Percentiles rank a stretch among this genome's conserved stretches.
phyloP scores from a whole-genome alignment of 2,797 vertebrate species.

The Sparidentex hasta region DNA sequence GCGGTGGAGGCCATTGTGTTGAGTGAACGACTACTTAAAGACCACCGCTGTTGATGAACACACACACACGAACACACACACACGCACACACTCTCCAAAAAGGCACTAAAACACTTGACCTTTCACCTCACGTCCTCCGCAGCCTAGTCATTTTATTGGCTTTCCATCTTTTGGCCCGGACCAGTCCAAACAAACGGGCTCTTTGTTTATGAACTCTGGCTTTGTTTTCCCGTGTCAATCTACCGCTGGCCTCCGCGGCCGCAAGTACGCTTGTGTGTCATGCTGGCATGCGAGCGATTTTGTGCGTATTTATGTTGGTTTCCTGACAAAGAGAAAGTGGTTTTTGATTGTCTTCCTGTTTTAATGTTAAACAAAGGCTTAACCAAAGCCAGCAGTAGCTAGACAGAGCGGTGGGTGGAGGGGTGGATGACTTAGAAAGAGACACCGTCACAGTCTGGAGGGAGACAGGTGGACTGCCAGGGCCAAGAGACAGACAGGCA shows the following conservation, averaged over 20 bases:
- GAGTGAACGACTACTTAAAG: conserved; percentile 66
- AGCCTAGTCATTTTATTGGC: conserved; percentile 75
- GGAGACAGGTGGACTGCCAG: conserved; percentile 63
- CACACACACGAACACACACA: conserved; percentile 14
- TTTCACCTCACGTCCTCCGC: conserved; percentile 70
- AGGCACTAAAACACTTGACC: conserved; percentile 80
- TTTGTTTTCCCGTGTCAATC: conserved; percentile 74
- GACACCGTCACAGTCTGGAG: conserved; percentile 34
- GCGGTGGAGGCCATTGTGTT: conserved; percentile 52
- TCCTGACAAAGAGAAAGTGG: conserved; percentile 71
- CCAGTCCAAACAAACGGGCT: conserved; percentile 75
- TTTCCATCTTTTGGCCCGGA: conserved; percentile 55
- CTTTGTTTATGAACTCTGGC: conserved; percentile 76
- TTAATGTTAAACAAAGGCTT: conserved; percentile 73
- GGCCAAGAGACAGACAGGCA: conserved; percentile 66
- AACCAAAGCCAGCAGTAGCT: conserved; percentile 60
- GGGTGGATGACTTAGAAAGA: conserved; percentile 30
- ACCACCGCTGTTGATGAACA: conserved; percentile 65
- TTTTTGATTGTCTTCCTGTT: conserved; percentile 76
- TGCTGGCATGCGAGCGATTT: conserved; percentile 39
- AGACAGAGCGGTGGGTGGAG: not conserved
- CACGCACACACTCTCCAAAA: conserved; percentile 51
- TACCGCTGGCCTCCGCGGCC: conserved; percentile 31
- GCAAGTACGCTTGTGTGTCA: conserved; percentile 23
- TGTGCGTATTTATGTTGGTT: conserved; percentile 55